A percentile compares a stretch with the other conserved stretches of the same genome.
Evolutionary conservation across 2,888 invertebrate genomes (phyloP).

Genomic region (Pseudeuparius sepicola): DNA sequence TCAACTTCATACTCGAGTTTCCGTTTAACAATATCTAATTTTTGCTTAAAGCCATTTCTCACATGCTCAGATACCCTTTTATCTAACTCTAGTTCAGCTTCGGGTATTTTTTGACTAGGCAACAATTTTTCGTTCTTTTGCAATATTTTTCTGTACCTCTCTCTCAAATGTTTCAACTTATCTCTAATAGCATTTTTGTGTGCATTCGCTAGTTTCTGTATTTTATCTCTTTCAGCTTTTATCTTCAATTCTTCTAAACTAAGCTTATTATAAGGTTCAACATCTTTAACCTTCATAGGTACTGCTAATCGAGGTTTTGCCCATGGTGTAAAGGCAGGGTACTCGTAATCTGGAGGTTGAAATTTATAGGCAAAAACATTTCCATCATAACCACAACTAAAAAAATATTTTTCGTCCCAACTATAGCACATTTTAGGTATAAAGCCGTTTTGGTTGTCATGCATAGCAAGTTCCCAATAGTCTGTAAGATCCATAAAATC

Average conservation of each 20-base stretch:
- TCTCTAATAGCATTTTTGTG: conserved; percentile 38
- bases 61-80: conserved; percentile 54
- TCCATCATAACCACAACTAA: conserved; percentile 60
- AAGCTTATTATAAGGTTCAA: conserved; percentile 35
- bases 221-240: conserved; percentile 54
- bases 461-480: conserved; percentile 62
- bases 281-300: conserved; percentile 36
- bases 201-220: conserved; percentile 50
- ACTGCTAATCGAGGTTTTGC: too few relatives aligned
- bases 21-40: conserved; percentile 51
- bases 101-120: conserved; percentile 46
- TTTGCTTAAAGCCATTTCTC: conserved; percentile 46
- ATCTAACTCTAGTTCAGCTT: conserved; percentile 57
- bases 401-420: conserved; percentile 46
- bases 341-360: conserved; percentile 38
- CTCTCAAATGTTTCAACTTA: conserved; percentile 45
- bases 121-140: conserved; percentile 48
- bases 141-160: conserved; percentile 34
- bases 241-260: conserved; percentile 61
- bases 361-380: conserved; percentile 64
- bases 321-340: conserved; percentile 13
- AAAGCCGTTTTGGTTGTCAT: conserved; percentile 60
- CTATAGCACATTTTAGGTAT: conserved; percentile 56
- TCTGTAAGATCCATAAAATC: conserved; percentile 49
- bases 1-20: conserved; percentile 62